Conservation (phyloP, 2,888 invertebrate species). For the Chydorus sphaericus region DNA sequence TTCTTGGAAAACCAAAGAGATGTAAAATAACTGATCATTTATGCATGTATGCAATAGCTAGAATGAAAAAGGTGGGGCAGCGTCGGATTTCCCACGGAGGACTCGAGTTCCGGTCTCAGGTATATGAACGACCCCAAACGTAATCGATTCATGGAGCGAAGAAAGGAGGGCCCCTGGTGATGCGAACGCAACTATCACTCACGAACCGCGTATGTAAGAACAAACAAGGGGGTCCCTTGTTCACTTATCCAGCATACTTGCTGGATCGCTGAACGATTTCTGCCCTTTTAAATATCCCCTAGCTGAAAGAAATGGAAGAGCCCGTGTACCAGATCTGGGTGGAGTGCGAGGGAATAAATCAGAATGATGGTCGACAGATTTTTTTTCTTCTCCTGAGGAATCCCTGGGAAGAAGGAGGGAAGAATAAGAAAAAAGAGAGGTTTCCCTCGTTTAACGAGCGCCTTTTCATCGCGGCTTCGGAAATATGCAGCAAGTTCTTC, state of each 20-base stretch:
- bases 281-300: not conserved
- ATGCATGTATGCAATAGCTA: too few relatives aligned
- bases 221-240: not conserved
- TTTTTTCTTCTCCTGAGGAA: too few relatives aligned
- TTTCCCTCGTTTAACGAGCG: too few relatives aligned
- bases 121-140: not conserved
- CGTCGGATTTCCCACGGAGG: slow-evolving; percentile 1
- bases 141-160: slow-evolving; percentile 1
- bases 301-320: not conserved
- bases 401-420: too few relatives aligned
- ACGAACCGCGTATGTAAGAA: not conserved
- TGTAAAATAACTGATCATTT: too few relatives aligned
- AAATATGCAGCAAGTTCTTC: too few relatives aligned
- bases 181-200: slow-evolving; percentile 3
- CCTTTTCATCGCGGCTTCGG: too few relatives aligned
- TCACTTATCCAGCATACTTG: not conserved
- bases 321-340: not conserved
- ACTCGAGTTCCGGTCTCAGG: slow-evolving; percentile 4
- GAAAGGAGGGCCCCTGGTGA: not conserved
- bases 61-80: not conserved
- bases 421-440: too few relatives aligned
- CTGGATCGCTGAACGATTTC: not conserved
- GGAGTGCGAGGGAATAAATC: slow-evolving; percentile 3
- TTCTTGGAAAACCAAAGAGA: not conserved
- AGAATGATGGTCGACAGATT: not conserved